Evolutionary conservation across 2,797 vertebrate species (phyloP).

Genomic region (Cossypha dichroa): DNA sequence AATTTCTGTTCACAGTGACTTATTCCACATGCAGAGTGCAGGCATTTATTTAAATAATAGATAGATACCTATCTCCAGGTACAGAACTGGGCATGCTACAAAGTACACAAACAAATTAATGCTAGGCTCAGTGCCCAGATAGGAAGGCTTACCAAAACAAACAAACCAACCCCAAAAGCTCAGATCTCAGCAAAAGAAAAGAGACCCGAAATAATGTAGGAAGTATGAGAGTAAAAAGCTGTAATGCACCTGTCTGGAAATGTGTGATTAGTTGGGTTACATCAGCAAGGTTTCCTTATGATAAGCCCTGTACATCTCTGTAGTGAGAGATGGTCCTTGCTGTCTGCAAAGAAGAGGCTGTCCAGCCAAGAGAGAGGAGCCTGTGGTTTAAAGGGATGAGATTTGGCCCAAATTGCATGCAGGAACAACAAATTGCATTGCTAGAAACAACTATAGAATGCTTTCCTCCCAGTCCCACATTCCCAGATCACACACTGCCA

Average conservation of each 20-base stretch:
- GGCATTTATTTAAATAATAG: constrained; percentile 31
- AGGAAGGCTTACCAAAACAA: constrained; percentile 8
- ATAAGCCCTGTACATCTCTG: neutral
- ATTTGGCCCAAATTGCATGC: neutral
- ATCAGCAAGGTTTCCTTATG: neutral
- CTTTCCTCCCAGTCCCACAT: neutral
- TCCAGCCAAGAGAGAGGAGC: neutral
- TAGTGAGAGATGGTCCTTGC: neutral
- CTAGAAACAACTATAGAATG: neutral
- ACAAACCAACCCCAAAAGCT: neutral
- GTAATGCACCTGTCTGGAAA: neutral
- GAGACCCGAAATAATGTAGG: neutral
- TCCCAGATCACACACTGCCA: neutral
- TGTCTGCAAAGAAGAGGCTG: neutral
- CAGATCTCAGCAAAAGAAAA: neutral
- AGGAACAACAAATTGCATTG: neutral
- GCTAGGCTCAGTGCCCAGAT: neutral
- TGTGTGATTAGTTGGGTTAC: neutral
- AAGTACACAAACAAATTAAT: constrained; percentile 36
- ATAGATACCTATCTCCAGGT: constrained; percentile 2
- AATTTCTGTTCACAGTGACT: neutral
- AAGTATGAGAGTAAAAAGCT: neutral
- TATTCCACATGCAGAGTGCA: neutral
- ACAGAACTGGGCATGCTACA: neutral
- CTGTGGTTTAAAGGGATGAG: neutral